These are phyloP conservation scores for Seriola rivoliana DNA, from an alignment of 2,113 vertebrate species.

Conservation along the genomic window DNA sequence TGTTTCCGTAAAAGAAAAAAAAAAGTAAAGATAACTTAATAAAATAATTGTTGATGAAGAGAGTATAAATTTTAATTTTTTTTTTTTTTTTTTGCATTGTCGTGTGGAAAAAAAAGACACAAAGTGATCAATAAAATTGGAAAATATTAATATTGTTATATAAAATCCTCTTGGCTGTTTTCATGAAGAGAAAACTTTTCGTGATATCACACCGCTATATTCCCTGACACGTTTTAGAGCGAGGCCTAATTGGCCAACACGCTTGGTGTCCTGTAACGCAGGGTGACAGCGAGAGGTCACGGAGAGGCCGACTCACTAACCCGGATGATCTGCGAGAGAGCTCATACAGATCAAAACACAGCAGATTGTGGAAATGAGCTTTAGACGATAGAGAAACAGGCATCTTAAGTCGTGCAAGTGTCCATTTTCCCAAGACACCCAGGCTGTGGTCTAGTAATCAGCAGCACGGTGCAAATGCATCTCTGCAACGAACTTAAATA, in stretches of 20 bases:
- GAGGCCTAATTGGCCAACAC: conserved; percentile 77
- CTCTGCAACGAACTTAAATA: conserved; percentile 4
- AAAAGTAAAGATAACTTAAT: conserved; percentile 84
- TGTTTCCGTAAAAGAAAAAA: conserved; percentile 90
- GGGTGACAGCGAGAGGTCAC: conserved; percentile 81
- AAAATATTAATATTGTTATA: conserved; percentile 14
- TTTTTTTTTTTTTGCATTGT: conserved; percentile 36
- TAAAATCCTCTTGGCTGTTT: conserved; percentile 15
- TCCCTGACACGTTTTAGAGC: conserved; percentile 68
- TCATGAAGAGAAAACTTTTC: conserved; percentile 2
- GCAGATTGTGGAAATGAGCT: conserved; percentile 65
- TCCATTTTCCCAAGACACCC: conserved; percentile 49
- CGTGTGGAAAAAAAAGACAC: not conserved
- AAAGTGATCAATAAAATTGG: not conserved
- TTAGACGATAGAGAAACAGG: conserved; percentile 9
- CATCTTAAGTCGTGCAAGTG: conserved; percentile 47
- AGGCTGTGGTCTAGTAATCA: not conserved
- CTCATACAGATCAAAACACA: conserved; percentile 70
- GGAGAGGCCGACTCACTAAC: conserved; percentile 78
- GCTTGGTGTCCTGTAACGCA: conserved; percentile 75
- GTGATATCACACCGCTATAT: conserved; percentile 36
- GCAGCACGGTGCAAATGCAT: not conserved
- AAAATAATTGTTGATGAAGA: conserved; percentile 89
- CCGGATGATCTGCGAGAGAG: conserved; percentile 76
- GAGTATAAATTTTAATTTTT: conserved; percentile 45